Evolutionary conservation across 2,797 vertebrate species (phyloP).

Genomic region (Lophura swinhoii): DNA sequence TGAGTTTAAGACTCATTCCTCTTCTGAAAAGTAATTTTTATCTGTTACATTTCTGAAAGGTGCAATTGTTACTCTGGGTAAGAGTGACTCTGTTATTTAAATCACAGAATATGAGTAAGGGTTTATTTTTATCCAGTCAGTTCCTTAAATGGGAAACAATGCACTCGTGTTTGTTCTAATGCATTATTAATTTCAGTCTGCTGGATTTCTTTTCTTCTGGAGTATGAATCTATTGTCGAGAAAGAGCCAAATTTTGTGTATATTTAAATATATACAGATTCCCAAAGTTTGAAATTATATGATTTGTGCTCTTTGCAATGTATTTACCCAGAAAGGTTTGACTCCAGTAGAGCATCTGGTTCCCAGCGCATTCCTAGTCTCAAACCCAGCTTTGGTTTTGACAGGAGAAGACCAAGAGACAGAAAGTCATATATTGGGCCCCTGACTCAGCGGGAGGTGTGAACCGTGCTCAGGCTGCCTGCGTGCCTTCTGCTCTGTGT

Average conservation of each 20-base stretch:
- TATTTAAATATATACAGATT: constrained; percentile 58
- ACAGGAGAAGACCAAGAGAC: constrained; percentile 25
- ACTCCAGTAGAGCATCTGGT: constrained; percentile 41
- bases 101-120: constrained; percentile 33
- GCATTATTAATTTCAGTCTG: constrained; percentile 66
- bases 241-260: constrained; percentile 65
- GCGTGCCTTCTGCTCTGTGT: accelerated
- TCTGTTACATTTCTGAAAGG: constrained; percentile 50
- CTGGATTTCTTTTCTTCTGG: constrained; percentile 47
- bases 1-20: not conserved
- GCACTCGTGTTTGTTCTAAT: constrained; percentile 56
- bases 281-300: constrained; percentile 48
- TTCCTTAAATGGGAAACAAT: constrained; percentile 74
- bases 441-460: constrained; percentile 22
- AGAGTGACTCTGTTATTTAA: constrained; percentile 36
- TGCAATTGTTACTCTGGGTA: not conserved
- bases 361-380: not conserved
- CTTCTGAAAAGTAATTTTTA: constrained; percentile 24
- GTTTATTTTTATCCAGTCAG: constrained; percentile 59
- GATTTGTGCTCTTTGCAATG: constrained; percentile 46
- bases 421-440: constrained; percentile 11
- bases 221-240: constrained; percentile 22
- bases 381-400: constrained; percentile 24
- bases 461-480: not conserved
- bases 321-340: constrained; percentile 50